Percentiles rank a stretch among this genome's conserved stretches.
Evolutionary conservation across 1,140 invertebrate species (phyloP).

Genomic region (Cecropterus lyciades): DNA sequence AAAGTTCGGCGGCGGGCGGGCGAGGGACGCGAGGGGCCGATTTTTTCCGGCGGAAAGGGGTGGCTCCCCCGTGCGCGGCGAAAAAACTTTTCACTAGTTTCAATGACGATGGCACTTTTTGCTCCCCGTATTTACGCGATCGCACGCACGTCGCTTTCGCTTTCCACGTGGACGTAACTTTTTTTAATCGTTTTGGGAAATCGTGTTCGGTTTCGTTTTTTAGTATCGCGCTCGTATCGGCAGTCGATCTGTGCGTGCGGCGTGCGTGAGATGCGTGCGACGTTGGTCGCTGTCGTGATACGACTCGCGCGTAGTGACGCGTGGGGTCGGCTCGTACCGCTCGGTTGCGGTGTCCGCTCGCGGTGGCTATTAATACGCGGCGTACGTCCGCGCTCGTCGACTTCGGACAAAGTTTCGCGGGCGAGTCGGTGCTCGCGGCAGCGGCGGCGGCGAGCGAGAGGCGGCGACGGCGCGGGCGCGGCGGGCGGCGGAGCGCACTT

Average conservation of each 20-base stretch:
- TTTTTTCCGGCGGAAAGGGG: constrained; percentile 80
- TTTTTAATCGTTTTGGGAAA: constrained; percentile 49
- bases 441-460: constrained; percentile 74
- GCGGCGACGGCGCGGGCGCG: constrained; percentile 76
- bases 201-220: constrained; percentile 48
- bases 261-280: constrained; percentile 63
- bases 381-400: constrained; percentile 79
- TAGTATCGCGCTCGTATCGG: constrained; percentile 25
- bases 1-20: constrained; percentile 82
- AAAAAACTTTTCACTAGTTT: constrained; percentile 84
- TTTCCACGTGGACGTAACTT: constrained; percentile 53
- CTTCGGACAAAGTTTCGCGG: constrained; percentile 81
- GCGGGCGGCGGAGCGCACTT: constrained; percentile 79
- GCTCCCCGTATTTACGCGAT: constrained; percentile 71
- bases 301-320: constrained; percentile 69
- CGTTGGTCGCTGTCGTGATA: constrained; percentile 54
- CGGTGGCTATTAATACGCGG: constrained; percentile 79
- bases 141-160: constrained; percentile 70
- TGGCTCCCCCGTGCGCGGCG: constrained; percentile 73
- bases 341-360: constrained; percentile 70
- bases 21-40: constrained; percentile 74
- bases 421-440: constrained; percentile 69
- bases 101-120: constrained; percentile 79
- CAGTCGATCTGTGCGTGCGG: constrained; percentile 36
- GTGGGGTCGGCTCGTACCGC: constrained; percentile 45